These are phyloP conservation scores for Neodiprion fabricii DNA, from an alignment of 1,140 invertebrate genomes.

Conservation along the genomic window DNA sequence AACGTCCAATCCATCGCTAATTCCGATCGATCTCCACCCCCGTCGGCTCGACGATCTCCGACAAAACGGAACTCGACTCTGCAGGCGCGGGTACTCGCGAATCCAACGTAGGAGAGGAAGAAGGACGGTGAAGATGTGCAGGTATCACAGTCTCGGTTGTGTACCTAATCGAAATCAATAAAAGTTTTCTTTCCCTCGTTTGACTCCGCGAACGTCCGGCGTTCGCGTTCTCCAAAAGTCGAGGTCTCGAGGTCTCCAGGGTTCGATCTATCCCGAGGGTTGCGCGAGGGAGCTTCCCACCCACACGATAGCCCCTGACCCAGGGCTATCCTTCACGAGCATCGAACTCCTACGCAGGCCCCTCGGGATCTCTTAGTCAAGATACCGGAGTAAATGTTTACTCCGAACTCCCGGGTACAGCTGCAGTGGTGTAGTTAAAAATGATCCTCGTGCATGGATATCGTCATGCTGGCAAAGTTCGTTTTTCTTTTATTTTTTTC, in stretches of 20 bases:
- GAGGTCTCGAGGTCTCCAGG: constrained; percentile 53
- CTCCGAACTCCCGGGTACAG: background rate
- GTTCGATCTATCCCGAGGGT: constrained; percentile 56
- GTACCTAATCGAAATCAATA: background rate
- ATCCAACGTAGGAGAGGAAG: background rate
- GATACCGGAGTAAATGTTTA: constrained; percentile 5
- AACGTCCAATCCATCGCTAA: background rate
- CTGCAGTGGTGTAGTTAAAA: background rate
- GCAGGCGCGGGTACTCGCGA: background rate
- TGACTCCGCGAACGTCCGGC: background rate
- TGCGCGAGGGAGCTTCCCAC: constrained; percentile 3
- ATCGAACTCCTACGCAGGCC: constrained; percentile 45
- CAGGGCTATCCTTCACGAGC: constrained; percentile 57
- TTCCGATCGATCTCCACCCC: background rate
- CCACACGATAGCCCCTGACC: constrained; percentile 56
- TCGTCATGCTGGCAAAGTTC: background rate
- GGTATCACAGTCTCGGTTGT: background rate
- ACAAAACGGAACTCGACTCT: background rate
- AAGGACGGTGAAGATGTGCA: no score
- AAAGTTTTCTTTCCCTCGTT: background rate
- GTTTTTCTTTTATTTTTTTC: no score
- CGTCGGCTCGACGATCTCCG: background rate
- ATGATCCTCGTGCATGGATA: background rate
- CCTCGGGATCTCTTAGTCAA: constrained; percentile 50
- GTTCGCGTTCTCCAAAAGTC: background rate